Percentiles rank a stretch among this genome's conserved stretches.
These are phyloP conservation scores for Paramormyrops hopkinsi DNA, from an alignment of 2,797 vertebrate genomes.

Conservation along the genomic window DNA sequence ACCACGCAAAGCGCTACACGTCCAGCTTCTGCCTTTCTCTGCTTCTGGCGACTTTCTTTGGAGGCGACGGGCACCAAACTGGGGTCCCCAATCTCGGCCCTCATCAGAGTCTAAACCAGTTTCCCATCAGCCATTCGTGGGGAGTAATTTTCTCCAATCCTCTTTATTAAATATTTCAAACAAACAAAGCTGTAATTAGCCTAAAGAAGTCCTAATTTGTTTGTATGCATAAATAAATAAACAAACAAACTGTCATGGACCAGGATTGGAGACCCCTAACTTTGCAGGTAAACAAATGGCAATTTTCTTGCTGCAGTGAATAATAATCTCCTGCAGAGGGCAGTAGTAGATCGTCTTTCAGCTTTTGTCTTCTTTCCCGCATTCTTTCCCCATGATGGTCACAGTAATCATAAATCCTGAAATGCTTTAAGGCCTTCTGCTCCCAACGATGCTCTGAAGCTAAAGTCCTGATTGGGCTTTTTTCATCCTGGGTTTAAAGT, in stretches of 20 bases:
- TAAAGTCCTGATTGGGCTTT: background rate
- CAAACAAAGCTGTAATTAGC: background rate
- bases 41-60: conserved; percentile 5
- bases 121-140: background rate
- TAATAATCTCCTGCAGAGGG: conserved; percentile 22
- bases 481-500: conserved; percentile 15
- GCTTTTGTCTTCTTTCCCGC: background rate
- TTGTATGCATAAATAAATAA: background rate
- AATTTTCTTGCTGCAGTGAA: conserved; percentile 20
- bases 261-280: background rate
- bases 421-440: background rate
- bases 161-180: background rate
- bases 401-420: background rate
- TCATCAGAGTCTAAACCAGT: background rate
- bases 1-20: conserved; percentile 35
- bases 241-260: background rate
- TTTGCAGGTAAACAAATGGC: conserved; percentile 9
- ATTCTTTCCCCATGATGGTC: background rate
- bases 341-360: conserved; percentile 2
- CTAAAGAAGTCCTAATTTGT: background rate
- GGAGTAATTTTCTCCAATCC: background rate
- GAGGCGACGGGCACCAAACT: background rate
- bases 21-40: conserved; percentile 16
- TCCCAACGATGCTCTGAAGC: background rate
- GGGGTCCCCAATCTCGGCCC: background rate